Conservation (phyloP, 2,888 invertebrate genomes). For the Palloptera scutellata region DNA sequence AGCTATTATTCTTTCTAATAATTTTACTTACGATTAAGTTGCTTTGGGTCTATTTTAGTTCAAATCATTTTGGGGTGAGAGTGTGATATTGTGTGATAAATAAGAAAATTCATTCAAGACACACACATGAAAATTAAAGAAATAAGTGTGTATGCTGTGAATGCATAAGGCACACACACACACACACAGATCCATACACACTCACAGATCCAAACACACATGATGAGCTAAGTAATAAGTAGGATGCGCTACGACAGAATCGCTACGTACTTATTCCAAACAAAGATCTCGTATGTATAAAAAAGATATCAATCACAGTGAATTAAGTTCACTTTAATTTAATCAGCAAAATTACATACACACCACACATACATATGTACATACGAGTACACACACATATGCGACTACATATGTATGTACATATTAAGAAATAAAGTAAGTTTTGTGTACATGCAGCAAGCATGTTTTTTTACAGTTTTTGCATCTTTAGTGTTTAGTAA, state of each 20-base stretch:
- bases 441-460: too few relatives aligned
- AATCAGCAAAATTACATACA: constrained; percentile 45
- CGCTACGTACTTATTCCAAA: background rate
- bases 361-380: constrained; percentile 15
- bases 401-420: background rate
- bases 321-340: constrained; percentile 64
- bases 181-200: background rate
- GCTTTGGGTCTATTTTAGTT: constrained; percentile 19
- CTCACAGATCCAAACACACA: too few relatives aligned
- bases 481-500: too few relatives aligned
- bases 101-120: constrained; percentile 6
- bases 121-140: background rate
- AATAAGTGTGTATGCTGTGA: constrained; percentile 1
- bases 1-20: background rate
- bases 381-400: too few relatives aligned
- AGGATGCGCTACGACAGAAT: too few relatives aligned
- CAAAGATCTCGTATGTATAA: constrained; percentile 8
- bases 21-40: background rate
- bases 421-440: background rate
- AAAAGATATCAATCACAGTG: constrained; percentile 58
- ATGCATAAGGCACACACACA: background rate
- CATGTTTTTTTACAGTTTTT: too few relatives aligned
- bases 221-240: too few relatives aligned
- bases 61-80: constrained; percentile 38
- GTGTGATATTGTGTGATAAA: background rate